These are phyloP conservation scores for Amphiprion clarkii DNA, from an alignment of 2,797 vertebrate genomes.

Conservation along the genomic window DNA sequence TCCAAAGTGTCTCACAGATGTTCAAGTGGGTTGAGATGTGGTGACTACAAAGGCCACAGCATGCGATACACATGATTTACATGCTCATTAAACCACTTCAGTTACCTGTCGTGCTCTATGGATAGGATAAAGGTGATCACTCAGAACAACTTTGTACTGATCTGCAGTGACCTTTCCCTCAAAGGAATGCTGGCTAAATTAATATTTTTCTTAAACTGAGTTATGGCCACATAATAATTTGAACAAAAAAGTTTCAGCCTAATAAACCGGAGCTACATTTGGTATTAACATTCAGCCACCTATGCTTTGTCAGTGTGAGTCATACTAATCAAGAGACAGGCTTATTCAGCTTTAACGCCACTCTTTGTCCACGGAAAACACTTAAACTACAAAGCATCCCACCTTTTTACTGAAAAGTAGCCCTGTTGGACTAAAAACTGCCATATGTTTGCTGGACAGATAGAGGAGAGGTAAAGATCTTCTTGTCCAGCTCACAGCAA, in stretches of 20 bases:
- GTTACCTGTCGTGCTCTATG: no score
- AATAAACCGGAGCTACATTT: background rate
- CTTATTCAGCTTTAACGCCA: background rate
- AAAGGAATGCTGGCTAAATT: no score
- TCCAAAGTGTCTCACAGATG: no score
- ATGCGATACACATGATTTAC: no score
- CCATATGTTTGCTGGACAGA: background rate
- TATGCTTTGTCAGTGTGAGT: background rate
- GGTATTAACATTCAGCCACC: background rate
- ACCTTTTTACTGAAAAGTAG: no score
- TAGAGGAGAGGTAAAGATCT: background rate
- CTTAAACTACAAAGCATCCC: background rate
- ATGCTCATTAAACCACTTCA: no score
- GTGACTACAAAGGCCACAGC: no score
- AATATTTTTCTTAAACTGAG: background rate
- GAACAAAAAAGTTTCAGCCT: background rate
- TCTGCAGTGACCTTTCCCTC: no score
- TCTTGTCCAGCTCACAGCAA: slow-evolving; percentile 7
- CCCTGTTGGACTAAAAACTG: slow-evolving; percentile 1
- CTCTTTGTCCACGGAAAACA: background rate
- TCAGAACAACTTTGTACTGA: no score
- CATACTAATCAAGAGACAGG: background rate
- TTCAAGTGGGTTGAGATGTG: no score
- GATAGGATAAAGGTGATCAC: no score
- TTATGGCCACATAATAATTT: background rate